phyloP scores from a whole-genome alignment of 2,113 vertebrate genomes.

The Corvus cornix region DNA sequence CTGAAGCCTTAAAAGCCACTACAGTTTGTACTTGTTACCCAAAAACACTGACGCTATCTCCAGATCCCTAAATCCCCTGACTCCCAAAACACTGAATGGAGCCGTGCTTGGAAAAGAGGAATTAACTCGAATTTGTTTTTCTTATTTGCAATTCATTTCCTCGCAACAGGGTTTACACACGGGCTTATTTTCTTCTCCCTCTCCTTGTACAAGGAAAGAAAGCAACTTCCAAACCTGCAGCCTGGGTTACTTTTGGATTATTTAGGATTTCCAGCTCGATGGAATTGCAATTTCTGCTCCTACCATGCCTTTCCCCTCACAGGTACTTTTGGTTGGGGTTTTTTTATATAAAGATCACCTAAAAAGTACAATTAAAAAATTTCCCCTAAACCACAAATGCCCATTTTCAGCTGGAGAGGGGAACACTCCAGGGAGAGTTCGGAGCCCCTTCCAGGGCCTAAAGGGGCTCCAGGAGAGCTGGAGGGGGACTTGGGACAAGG shows the following conservation, averaged over 20 bases:
- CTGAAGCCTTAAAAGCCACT: background rate
- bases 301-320: background rate
- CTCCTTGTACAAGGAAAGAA: background rate
- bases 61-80: slow-evolving; percentile 22
- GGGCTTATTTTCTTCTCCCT: background rate
- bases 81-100: background rate
- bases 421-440: background rate
- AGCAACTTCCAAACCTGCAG: background rate
- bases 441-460: background rate
- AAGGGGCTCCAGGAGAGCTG: background rate
- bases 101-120: background rate
- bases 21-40: slow-evolving; percentile 22
- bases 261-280: background rate
- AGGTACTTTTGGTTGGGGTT: background rate
- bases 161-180: background rate
- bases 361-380: background rate
- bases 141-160: background rate
- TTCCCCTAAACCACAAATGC: background rate
- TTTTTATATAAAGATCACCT: background rate
- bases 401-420: background rate
- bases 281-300: background rate
- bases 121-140: background rate
- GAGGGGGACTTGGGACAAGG: background rate
- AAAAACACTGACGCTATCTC: background rate
- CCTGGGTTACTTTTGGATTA: background rate